phyloP scores from a whole-genome alignment of 2,113 vertebrate genomes.

The Phyllostomus hastatus region DNA sequence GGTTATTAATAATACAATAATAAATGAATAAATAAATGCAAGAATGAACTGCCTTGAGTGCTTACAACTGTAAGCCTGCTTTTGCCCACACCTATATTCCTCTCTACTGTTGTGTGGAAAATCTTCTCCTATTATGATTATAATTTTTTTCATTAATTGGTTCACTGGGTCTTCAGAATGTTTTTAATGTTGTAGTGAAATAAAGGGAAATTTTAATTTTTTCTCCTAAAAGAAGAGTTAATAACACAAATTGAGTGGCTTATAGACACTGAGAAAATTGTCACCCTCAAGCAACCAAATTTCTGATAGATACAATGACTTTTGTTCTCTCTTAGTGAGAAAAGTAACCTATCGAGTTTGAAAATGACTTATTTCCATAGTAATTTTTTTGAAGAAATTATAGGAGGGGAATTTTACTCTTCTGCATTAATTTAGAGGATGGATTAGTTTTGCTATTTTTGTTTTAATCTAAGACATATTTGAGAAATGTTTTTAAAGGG shows the following conservation, averaged over 20 bases:
- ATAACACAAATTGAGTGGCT: background rate
- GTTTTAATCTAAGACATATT: slow-evolving; percentile 8
- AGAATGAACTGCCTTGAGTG: background rate
- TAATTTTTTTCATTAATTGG: slow-evolving; percentile 1
- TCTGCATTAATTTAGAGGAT: background rate
- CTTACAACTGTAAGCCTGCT: background rate
- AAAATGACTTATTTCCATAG: background rate
- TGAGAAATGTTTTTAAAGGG: background rate
- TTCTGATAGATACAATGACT: background rate
- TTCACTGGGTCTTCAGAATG: background rate
- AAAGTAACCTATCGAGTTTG: background rate
- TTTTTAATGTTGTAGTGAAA: background rate
- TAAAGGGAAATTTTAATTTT: background rate
- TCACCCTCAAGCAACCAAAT: background rate
- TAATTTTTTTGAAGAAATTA: background rate
- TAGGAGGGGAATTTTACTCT: background rate
- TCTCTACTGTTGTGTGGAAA: background rate
- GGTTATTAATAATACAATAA: background rate
- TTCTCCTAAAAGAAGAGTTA: background rate
- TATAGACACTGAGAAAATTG: background rate
- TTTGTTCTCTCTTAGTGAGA: background rate
- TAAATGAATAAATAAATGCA: background rate
- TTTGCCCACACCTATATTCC: background rate
- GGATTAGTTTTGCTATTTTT: background rate
- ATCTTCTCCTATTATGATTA: background rate